These are phyloP conservation scores for Papilio machaon DNA, from an alignment of 1,140 invertebrate species.

Conservation along the genomic window DNA sequence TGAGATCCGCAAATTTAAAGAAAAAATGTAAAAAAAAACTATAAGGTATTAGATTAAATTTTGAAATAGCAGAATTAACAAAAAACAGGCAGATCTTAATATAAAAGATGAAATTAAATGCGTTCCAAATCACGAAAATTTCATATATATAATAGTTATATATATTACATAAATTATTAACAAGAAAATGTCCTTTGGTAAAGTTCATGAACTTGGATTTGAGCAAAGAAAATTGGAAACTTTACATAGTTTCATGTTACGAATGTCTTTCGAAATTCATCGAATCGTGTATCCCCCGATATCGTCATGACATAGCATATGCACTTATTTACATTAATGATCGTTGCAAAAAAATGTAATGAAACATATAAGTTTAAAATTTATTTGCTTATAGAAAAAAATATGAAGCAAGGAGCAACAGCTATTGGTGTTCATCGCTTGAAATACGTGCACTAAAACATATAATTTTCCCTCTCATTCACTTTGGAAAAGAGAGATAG, in stretches of 20 bases:
- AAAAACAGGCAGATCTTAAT: background rate
- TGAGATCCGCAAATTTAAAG: background rate
- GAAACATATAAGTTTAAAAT: background rate
- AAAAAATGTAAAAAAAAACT: background rate
- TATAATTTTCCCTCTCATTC: background rate
- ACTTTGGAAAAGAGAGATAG: background rate
- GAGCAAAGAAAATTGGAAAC: slow-evolving; percentile 29
- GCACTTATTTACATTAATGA: background rate
- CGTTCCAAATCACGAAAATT: background rate
- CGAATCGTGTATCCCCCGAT: slow-evolving; percentile 40
- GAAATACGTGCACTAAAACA: background rate
- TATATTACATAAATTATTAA: too few relatives aligned
- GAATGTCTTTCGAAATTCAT: slow-evolving; percentile 51
- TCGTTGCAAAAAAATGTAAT: background rate
- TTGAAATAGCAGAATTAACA: background rate
- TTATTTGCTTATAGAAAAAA: background rate
- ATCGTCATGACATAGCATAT: slow-evolving; percentile 21
- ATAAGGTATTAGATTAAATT: background rate
- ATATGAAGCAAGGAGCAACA: background rate
- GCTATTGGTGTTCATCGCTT: background rate
- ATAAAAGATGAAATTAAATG: background rate
- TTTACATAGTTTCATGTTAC: background rate
- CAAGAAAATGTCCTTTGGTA: background rate
- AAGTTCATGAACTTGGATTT: background rate
- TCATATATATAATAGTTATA: background rate